These are phyloP conservation scores for Eupristina koningsbergeri DNA, from an alignment of 1,140 invertebrate genomes.

Conservation along the genomic window DNA sequence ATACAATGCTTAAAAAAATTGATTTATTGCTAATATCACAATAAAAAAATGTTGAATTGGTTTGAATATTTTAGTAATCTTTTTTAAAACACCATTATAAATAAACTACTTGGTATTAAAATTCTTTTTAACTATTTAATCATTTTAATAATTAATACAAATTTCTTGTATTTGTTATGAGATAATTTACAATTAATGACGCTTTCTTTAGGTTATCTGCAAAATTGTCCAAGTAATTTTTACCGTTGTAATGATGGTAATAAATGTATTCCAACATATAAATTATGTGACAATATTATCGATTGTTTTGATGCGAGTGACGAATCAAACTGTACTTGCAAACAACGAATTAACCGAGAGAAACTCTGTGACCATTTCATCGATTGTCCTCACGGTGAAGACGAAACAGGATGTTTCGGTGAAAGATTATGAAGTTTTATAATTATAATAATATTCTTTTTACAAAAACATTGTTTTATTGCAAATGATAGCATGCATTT, in stretches of 20 bases:
- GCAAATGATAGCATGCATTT: too few relatives aligned
- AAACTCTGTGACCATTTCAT: conserved; percentile 86
- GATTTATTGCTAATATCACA: too few relatives aligned
- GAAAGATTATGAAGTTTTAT: conserved; percentile 47
- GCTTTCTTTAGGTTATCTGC: neutral
- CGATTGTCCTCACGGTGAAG: conserved; percentile 80
- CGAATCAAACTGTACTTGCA: conserved; percentile 83
- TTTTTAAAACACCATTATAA: too few relatives aligned
- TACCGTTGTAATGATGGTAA: conserved; percentile 42
- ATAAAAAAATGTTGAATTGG: too few relatives aligned
- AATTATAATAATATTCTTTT: too few relatives aligned
- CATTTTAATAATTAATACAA: neutral
- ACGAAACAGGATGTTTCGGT: conserved; percentile 85
- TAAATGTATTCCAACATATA: conserved; percentile 76
- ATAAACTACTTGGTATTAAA: too few relatives aligned
- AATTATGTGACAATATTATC: conserved; percentile 83
- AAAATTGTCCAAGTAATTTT: conserved; percentile 4
- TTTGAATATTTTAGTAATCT: too few relatives aligned
- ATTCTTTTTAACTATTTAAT: neutral
- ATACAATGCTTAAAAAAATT: too few relatives aligned
- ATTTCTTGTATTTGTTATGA: neutral
- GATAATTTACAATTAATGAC: neutral
- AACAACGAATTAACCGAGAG: conserved; percentile 76
- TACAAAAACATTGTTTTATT: too few relatives aligned
- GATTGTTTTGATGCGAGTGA: conserved; percentile 88